Conservation (phyloP, 2,797 vertebrate genomes). For the Vespertilio murinus region DNA sequence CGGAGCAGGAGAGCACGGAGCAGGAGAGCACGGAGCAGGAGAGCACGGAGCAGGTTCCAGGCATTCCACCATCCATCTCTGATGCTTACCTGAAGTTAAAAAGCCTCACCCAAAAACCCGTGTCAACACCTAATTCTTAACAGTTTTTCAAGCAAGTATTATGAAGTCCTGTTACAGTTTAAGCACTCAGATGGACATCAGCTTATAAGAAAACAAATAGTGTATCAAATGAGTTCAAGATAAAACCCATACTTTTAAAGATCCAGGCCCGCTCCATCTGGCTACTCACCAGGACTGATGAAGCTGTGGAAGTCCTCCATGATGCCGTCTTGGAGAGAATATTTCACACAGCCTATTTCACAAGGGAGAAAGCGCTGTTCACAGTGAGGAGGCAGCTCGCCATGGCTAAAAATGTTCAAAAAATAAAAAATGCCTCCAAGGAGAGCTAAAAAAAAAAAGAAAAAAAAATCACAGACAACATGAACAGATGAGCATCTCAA, state of each 20-base stretch:
- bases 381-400: conserved; percentile 83
- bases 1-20: not conserved
- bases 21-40: not conserved
- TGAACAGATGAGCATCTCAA: not conserved
- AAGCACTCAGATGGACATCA: not conserved
- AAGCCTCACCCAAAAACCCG: not conserved
- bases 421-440: conserved; percentile 84
- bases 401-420: conserved; percentile 87
- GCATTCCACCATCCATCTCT: not conserved
- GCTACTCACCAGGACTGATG: conserved; percentile 84
- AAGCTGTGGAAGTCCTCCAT: conserved; percentile 85
- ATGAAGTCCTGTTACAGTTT: not conserved
- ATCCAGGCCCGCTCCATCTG: not conserved
- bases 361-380: conserved; percentile 87
- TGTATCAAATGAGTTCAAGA: not conserved
- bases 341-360: conserved; percentile 87
- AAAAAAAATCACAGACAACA: not conserved
- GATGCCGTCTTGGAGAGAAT: conserved; percentile 85
- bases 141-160: not conserved
- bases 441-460: conserved; percentile 73
- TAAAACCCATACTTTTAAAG: not conserved
- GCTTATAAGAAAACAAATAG: conserved; percentile 17
- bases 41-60: not conserved
- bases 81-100: not conserved
- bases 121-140: not conserved